These are phyloP conservation scores for Callyntrura guangdongensis DNA, from an alignment of 2,888 invertebrate genomes.

Conservation along the genomic window DNA sequence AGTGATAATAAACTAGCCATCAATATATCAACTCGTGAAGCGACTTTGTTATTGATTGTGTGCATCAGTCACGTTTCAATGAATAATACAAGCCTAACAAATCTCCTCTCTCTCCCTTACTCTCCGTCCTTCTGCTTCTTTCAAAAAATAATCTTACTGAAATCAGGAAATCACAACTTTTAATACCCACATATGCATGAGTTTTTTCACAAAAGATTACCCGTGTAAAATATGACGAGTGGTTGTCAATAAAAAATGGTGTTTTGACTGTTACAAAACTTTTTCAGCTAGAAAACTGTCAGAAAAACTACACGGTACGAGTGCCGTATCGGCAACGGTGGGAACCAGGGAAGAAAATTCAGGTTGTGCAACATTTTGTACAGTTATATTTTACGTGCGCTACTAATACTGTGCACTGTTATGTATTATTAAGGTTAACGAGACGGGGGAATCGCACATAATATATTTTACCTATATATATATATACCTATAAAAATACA, in stretches of 20 bases:
- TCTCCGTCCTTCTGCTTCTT: neutral
- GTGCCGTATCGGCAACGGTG: conserved; percentile 27
- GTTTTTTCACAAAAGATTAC: neutral
- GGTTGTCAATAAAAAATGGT: conserved; percentile 52
- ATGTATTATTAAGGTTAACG: conserved; percentile 72
- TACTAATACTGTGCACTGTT: conserved; percentile 38
- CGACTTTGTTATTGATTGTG: conserved; percentile 73
- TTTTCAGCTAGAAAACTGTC: conserved; percentile 51
- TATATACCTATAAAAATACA: neutral
- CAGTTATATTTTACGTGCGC: conserved; percentile 72
- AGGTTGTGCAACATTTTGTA: conserved; percentile 75
- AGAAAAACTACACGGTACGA: conserved; percentile 16
- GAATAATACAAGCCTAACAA: conserved; percentile 21
- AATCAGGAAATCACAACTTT: conserved; percentile 51
- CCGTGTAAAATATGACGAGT: conserved; percentile 54
- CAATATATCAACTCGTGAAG: conserved; percentile 66
- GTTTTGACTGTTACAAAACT: conserved; percentile 57
- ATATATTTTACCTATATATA: conserved; percentile 7
- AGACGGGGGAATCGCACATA: conserved; percentile 21
- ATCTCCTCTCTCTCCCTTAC: conserved; percentile 5
- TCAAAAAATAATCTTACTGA: neutral
- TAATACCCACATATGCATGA: neutral
- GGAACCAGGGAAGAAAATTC: conserved; percentile 65
- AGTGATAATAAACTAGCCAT: conserved; percentile 63
- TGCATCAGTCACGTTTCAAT: conserved; percentile 71